Evolutionary conservation across 2,113 vertebrate species (phyloP), one percentile per base, ranked within the genome.

Genomic region (Rana temporaria): DNA sequence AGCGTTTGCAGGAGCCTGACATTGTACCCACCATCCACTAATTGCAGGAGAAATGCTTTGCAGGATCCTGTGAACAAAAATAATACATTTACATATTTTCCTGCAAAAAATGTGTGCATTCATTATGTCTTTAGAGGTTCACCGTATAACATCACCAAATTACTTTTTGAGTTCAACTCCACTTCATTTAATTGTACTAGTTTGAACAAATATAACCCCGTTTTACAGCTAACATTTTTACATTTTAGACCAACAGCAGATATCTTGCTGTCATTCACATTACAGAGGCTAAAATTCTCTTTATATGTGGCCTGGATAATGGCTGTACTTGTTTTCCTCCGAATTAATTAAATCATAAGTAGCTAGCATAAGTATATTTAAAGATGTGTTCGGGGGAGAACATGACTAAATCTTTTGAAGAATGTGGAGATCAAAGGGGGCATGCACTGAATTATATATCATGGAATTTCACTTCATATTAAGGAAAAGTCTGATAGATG

Each of bases 291-390:
- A 66, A 62, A 42, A 60, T 79, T 38, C 52, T 68, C 52, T 66
- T 79, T 68, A 20, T 34, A 16, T 32, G 17, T 60, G n/a, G n/a
- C 66, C 34, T 63, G 38, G 62, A 62, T 71, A 71, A 71, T 63
- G 67, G 32, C 22, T 53, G 17, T 24, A 55, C 75, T 52, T 18
- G 6, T 64, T 53, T 72, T 32, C 15, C 16, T 62, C 1, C 16
- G 22, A 57, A 38, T 53, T 42, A 81, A 73, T 73, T 20, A 65
- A 81, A 65, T 32, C 68, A 38, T 38, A 73, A 81, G 20, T 42
- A 81, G 68, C 57, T 52, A 55, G 55, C 60, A 73, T 72, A 73
- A 81, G 78, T 73, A 56, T 64, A 73, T 81, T 81, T 81, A 73
- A 81, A 73, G 79, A 65, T 65, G 59, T 81, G 69, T 73, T 81